Base-by-base conservation (phyloP, 2,113 vertebrate species). In the Scomber japonicus region DNA sequence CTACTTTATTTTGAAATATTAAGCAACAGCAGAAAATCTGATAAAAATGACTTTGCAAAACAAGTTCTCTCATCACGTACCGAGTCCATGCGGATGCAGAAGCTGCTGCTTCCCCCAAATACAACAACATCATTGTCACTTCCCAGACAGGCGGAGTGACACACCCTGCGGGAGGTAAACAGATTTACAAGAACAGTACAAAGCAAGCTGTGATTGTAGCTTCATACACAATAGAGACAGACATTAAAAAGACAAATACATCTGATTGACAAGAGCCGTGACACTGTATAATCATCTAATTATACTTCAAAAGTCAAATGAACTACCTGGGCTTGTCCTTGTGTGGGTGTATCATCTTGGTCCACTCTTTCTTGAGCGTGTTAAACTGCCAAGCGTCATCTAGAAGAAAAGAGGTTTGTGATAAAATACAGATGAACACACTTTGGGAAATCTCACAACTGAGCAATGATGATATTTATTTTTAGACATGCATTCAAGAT, bases 351-450 rank as follows among this genome's bases (percentile, higher is more conserved):
- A 73, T 88, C 75, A 95, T 87, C 65, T 96, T 91, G 59, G 89
- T 96, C 98, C 98, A 99, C 88, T 95, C 93, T 19, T 92, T 96
- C 55, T 83, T 96, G 14, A 85, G 60, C 3, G 95, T 71, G 91
- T 95, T 93, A 88, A 97, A 96, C 92, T 96, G 96, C 97, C 97
- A 99, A 48, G 94, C 96, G 70, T 99, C 98, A 93, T 96, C 98
- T 96, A 13, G 4, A 64, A 59, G 31, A 59, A n/a, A 27, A 44
- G 1, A 46, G 11, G 4, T 5, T 11, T 0, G 24, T 27, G 24
- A 2, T 27, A 27, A 27, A 27, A 27, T 27, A 27, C 24, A 27
- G 24, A 27, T 27, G 24, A 27, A 27, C 24, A 27, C 24, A 1
- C 24, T 27, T 1, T 27, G 24, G 24, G 24, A 27, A 27, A 21